Evolutionary conservation across 2,797 vertebrate species (phyloP), one percentile per base, ranked within the genome.

Genomic region (Morelia viridis): DNA sequence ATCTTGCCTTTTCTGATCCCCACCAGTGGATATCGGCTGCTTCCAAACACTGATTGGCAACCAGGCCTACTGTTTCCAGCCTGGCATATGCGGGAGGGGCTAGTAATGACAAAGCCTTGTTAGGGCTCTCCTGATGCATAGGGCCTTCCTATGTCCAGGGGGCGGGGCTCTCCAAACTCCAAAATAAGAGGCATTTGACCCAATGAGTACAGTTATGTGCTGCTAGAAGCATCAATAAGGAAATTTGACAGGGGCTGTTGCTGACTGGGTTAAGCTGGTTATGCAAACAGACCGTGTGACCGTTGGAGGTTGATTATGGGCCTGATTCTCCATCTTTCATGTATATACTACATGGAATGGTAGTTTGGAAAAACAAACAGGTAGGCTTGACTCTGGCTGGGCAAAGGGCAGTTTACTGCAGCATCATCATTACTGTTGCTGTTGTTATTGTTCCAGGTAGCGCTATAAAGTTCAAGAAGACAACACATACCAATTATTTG

Each of bases 401-500:
- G 84, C n/a, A 62, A 87, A 46, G 22, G 56, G 24, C 90, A 7
- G 57, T 64, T 65, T 88, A 93, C 93, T 95, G 19, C 22, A 80
- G 41, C 41, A 80, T 46, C 46, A 46, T 80, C 46, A 46, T 80
- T 80, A 80, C 19, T 11, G 46, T 24, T 24, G 92, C 94, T 65
- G 93, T 96, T 94, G 94, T 93, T 93, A 90, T 96, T 96, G 91
- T 96, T 96, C 95, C 93, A 88, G 0, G 0, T 50, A 90, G 93
- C 46, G 95, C 62, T 93, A 88, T 57, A 94, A 92, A 95, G 93
- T 92, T 95, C 85, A 85, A 96, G 96, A 96, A 95, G 92, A 96
- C 91, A 94, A 90, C 93, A 96, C 89, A 96, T 98, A 99, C 99
- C 99, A 46, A 99, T 98, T 91, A 98, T 97, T 94, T 99, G 98